Base-by-base conservation (phyloP, 2,888 invertebrate genomes). In the Hypsopygia costalis region DNA sequence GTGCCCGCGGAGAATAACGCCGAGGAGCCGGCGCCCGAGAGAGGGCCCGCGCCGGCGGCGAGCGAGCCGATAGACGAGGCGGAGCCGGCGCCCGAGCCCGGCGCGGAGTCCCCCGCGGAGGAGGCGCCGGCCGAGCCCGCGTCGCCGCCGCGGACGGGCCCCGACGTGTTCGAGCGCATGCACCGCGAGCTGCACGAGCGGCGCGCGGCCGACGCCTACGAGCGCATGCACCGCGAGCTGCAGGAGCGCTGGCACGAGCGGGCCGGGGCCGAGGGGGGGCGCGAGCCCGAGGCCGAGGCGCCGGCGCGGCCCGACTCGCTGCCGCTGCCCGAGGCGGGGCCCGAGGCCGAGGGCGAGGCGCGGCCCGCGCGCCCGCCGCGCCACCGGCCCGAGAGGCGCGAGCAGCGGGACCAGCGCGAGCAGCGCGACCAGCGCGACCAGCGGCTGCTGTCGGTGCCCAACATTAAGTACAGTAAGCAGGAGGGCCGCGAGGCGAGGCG, bases 401-500 rank as follows among this genome's bases (percentile, higher is more conserved):
- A 63, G 49, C 62, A 58, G 11, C 44, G 34, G 38, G 53, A 55
- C 51, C 58, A 50, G 37, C 47, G 50, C 36, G 89, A 89, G 43
- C 89, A 50, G 37, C 47, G 50, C 36, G 89, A 89, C 43, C 89
- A 89, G 61, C 79, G 92, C 52, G 93, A 94, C 67, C 92, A 92
- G 68, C 90, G 94, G 38, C 81, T 94, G 59, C 90, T 94, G 54
- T 94, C 95, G 7, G 94, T 94, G 64, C 95, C 95, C 11, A 94
- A 94, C 85, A 92, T 93, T 52, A 94, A 94, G 74, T 90, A 82
- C 64, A 79, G 70, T 50, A 81, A 83, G 62, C 80, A 81, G 58
- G 91, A 91, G 51, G 16, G 16, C 81, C 81, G 55, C 74, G 73
- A 58, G 83, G 81, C 64, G 92, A 91, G 69, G 16, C 80, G 91